phyloP scores from a whole-genome alignment of 2,888 invertebrate species.

The Microctonus brassicae region DNA sequence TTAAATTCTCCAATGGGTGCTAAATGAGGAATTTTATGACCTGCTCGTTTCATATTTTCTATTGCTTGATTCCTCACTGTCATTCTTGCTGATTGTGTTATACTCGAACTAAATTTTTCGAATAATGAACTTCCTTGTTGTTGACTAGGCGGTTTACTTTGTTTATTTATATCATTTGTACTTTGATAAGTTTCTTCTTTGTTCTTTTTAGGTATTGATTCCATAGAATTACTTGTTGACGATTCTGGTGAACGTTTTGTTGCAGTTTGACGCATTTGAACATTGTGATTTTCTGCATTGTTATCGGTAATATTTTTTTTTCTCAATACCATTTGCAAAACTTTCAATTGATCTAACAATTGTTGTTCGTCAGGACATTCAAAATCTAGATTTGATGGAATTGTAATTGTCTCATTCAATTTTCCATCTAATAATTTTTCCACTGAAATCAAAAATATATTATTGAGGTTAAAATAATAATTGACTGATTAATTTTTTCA shows the following conservation, averaged over 20 bases:
- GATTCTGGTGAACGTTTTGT: background rate
- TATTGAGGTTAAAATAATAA: background rate
- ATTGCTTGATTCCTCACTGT: slow-evolving; percentile 52
- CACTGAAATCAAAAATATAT: slow-evolving; percentile 71
- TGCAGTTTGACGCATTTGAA: background rate
- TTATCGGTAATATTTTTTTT: slow-evolving; percentile 56
- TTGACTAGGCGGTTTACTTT: slow-evolving; percentile 20
- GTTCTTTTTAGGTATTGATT: background rate
- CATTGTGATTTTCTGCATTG: slow-evolving; percentile 4
- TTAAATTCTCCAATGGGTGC: slow-evolving; percentile 75
- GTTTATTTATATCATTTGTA: background rate
- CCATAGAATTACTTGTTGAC: background rate
- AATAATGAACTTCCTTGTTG: slow-evolving; percentile 32
- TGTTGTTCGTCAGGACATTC: slow-evolving; percentile 55
- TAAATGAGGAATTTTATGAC: slow-evolving; percentile 72
- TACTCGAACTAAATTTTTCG: slow-evolving; percentile 9
- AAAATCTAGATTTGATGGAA: slow-evolving; percentile 58
- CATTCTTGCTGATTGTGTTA: slow-evolving; percentile 29
- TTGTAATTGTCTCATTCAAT: slow-evolving; percentile 66
- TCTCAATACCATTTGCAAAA: slow-evolving; percentile 68
- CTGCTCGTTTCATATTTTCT: slow-evolving; percentile 61
- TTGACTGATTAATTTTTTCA: background rate
- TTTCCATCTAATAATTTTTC: slow-evolving; percentile 78
- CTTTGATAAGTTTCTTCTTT: background rate
- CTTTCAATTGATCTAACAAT: slow-evolving; percentile 59